These are phyloP conservation scores for Xylota sylvarum DNA, from an alignment of 2,888 invertebrate genomes.

Conservation along the genomic window DNA sequence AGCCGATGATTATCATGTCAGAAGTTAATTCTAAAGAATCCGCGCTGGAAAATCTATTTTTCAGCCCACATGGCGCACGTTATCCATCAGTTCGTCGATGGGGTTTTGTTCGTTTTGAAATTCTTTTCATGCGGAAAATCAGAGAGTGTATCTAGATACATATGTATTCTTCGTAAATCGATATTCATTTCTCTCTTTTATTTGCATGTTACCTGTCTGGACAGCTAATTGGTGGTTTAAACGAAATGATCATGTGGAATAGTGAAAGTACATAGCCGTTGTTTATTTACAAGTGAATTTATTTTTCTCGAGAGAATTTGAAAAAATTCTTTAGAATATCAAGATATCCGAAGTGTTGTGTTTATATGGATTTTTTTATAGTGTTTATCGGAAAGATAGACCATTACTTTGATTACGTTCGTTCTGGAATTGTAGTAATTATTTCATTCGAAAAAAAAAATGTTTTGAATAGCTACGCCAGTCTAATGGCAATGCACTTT, in stretches of 20 bases:
- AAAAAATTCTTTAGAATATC: slow-evolving; percentile 3
- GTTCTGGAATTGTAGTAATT: no score
- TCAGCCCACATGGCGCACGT: slow-evolving; percentile 32
- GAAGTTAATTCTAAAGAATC: slow-evolving; percentile 28
- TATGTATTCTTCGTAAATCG: neutral
- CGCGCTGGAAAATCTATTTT: neutral
- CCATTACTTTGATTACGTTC: no score
- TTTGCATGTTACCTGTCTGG: slow-evolving; percentile 30
- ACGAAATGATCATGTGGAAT: neutral
- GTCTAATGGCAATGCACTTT: no score
- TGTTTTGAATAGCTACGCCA: neutral
- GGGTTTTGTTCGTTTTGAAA: neutral
- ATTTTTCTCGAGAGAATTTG: neutral
- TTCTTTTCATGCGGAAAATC: slow-evolving; percentile 36
- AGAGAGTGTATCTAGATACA: slow-evolving; percentile 4
- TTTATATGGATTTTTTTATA: neutral
- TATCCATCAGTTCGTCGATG: slow-evolving; percentile 15
- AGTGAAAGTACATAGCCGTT: slow-evolving; percentile 4
- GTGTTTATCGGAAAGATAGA: neutral
- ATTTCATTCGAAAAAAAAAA: no score
- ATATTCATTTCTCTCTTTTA: neutral
- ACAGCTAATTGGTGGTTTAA: slow-evolving; percentile 22
- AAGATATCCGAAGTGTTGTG: neutral
- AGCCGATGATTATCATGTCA: slow-evolving; percentile 41
- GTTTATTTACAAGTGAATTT: slow-evolving; percentile 2